These are phyloP conservation scores for Hirtodrosophila duncani DNA, from an alignment of 2,888 invertebrate species.

Conservation along the genomic window DNA sequence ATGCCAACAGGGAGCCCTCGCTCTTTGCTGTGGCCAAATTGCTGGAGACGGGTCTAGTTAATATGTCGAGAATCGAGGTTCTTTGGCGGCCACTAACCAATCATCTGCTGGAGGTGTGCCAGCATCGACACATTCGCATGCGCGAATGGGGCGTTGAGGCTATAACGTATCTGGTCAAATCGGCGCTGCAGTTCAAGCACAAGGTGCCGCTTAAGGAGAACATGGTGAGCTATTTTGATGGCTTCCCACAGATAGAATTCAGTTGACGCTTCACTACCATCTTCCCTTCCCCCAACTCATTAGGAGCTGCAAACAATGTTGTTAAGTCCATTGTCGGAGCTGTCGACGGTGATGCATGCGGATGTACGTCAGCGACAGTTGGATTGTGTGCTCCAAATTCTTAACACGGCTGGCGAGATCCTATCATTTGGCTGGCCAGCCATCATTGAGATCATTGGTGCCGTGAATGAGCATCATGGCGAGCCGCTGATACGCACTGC, in stretches of 20 bases:
- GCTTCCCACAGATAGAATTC: background rate
- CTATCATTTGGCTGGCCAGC: slow-evolving; percentile 97
- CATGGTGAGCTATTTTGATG: slow-evolving; percentile 80
- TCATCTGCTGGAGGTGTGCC: slow-evolving; percentile 96
- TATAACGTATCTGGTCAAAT: slow-evolving; percentile 94
- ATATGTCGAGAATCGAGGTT: slow-evolving; percentile 94
- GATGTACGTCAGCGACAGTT: slow-evolving; percentile 97
- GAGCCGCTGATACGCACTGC: slow-evolving; percentile 95
- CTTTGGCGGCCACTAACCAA: slow-evolving; percentile 97
- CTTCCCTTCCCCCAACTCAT: too few relatives aligned
- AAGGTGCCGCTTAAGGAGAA: slow-evolving; percentile 89
- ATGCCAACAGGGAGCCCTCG: slow-evolving; percentile 96
- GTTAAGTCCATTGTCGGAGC: slow-evolving; percentile 92
- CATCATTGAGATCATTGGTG: slow-evolving; percentile 96
- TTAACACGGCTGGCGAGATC: slow-evolving; percentile 95
- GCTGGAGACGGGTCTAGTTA: slow-evolving; percentile 97
- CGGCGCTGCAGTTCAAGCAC: slow-evolving; percentile 92
- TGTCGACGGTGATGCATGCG: slow-evolving; percentile 92
- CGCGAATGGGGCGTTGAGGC: slow-evolving; percentile 99
- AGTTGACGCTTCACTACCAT: background rate
- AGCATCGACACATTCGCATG: slow-evolving; percentile 96
- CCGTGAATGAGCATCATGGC: slow-evolving; percentile 94
- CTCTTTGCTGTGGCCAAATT: slow-evolving; percentile 97
- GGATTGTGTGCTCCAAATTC: slow-evolving; percentile 94
- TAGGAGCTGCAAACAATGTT: slow-evolving; percentile 90